Base-by-base conservation (phyloP, 1,140 invertebrate species). In the Rhynchophorus ferrugineus region DNA sequence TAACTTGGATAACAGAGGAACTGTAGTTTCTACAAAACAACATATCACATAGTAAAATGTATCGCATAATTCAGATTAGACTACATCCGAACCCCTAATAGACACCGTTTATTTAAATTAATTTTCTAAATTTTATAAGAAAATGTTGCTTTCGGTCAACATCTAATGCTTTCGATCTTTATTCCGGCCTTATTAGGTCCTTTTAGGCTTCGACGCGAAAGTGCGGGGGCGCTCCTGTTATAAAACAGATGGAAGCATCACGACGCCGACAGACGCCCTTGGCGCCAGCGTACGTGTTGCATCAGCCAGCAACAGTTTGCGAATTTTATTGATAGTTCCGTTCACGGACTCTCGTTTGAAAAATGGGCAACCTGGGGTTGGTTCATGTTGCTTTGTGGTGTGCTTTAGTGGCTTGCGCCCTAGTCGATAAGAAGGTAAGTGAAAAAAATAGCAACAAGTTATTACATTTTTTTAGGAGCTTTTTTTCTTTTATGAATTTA, bases 231-330 rank as follows among this genome's bases (percentile, higher is more conserved):
- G 46, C 36, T 20, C 41, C 37, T 24, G 16, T 48, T 55, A 55
- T 55, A 55, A 49, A 55, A 55, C 41, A 49, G 46, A 55, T 49
- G 46, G 11, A 20, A 41, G 53, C 46, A 46, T 49, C 45, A 8
- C 46, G 53, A 49, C 46, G 53, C 46, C 16, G 21, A 49, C 46
- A 55, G 53, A 55, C 45, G 45, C 34, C 53, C 7, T 17, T 16
- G 41, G 46, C 46, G 46, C 34, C 46, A 55, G 53, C 18, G 41
- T 55, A 55, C 53, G 53, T 55, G 53, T 55, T 55, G 53, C 45
- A 49, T 55, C 46, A 14, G 22, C 33, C 43, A 43, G 53, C 53
- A 55, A 55, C 53, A 55, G 37, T 38, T 38, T 38, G 37, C n/a
- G n/a, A 5, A 19, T 13, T 6, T 38, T 13, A 13, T 14, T 13